phyloP scores from a whole-genome alignment of 64 coral and sea anemone genomes.

The Actinia equina region DNA sequence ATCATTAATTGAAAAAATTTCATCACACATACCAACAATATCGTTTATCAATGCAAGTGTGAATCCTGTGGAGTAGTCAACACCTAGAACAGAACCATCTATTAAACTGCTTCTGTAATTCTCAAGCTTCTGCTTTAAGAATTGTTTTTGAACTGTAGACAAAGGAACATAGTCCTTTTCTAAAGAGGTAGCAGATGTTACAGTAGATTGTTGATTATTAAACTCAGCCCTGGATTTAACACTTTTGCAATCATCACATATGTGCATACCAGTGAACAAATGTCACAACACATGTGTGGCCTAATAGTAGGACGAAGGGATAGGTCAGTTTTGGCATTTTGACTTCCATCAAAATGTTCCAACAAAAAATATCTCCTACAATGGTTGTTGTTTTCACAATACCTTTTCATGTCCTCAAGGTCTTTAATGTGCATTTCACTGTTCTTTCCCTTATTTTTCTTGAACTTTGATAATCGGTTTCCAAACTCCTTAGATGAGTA shows the following conservation, averaged over 20 bases:
- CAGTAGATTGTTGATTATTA: too few relatives aligned
- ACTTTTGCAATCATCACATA: too few relatives aligned
- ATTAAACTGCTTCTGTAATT: background rate
- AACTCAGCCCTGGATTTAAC: too few relatives aligned
- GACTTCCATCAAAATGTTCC: constrained; percentile 25
- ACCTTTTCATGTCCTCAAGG: constrained; percentile 24
- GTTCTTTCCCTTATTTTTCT: background rate
- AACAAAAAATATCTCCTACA: constrained; percentile 16
- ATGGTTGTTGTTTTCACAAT: background rate
- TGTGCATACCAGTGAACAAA: too few relatives aligned
- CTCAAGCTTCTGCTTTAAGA: background rate
- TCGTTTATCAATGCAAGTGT: constrained; percentile 3
- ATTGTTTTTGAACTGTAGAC: too few relatives aligned
- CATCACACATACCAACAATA: constrained; percentile 3
- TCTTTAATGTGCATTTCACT: constrained; percentile 7
- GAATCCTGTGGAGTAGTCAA: constrained; percentile 26
- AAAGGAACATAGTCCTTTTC: too few relatives aligned
- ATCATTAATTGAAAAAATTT: constrained; percentile 22
- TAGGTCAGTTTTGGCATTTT: constrained; percentile 5
- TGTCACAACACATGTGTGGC: too few relatives aligned
- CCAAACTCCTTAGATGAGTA: constrained; percentile 34
- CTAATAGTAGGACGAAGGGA: background rate
- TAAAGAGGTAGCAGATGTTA: too few relatives aligned
- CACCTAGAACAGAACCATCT: background rate
- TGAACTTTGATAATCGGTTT: constrained; percentile 1